Base-by-base conservation (phyloP, 2,113 vertebrate species). In the Tilapia sparmanii region DNA sequence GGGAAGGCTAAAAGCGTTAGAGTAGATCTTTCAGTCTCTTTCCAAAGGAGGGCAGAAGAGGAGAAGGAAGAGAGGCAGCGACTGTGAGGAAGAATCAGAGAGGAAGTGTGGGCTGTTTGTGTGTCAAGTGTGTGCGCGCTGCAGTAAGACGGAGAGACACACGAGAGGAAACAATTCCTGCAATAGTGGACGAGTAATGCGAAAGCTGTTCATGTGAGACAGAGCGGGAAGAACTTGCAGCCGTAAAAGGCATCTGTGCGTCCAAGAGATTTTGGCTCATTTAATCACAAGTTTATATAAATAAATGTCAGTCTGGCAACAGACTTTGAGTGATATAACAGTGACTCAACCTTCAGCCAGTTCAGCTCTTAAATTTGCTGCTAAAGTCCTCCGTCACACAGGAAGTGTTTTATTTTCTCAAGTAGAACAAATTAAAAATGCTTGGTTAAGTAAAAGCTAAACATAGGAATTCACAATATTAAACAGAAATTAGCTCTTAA, bases 1-100 rank as follows among this genome's bases (percentile, higher is more conserved):
- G 52, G 55, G 82, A 80, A 42, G 52, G 35, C 82, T 4, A 88
- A 13, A 18, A 26, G 15, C 11, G 81, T 26, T 10, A 29, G 66
- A 86, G 86, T 71, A 83, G 92, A 93, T 89, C 93, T 92, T 93
- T 84, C 90, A 90, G 87, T 80, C 16, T 94, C 87, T 93, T 95
- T 97, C 96, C 96, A 93, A 95, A 92, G 96, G 95, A 94, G 96
- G 91, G 96, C 96, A 97, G 97, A 91, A 96, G 96, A 97, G 96
- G 95, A 96, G 95, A 96, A 95, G 95, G 90, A 94, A 91, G 92
- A 87, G 59, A 87, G 22, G 83, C 82, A 38, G 86, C 6, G 10
- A 81, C 55, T 89, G 47, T 0, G 38, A 89, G 55, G 86, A 57
- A 10, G 57, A 81, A 50, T 52, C 80, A 59, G 26, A 83, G 47